Evolutionary conservation across 2,888 invertebrate genomes (phyloP).

Genomic region (Geotrupes spiniger): DNA sequence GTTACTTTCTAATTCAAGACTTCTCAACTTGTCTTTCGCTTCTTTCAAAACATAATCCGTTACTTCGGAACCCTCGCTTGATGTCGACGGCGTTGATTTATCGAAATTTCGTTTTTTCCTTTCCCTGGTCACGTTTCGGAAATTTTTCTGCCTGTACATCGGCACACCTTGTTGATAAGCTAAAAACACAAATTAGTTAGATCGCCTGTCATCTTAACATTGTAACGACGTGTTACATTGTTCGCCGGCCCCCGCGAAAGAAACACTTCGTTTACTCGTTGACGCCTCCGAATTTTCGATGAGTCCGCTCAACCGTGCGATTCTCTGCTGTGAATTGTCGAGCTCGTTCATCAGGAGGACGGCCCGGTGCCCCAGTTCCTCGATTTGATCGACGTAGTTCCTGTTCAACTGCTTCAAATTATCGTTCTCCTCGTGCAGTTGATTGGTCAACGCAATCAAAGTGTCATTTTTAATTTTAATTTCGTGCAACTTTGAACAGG

Average conservation of each 20-base stretch:
- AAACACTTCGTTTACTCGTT: not conserved
- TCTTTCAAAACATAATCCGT: conserved; percentile 54
- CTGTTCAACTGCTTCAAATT: conserved; percentile 22
- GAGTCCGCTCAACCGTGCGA: conserved; percentile 23
- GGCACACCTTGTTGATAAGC: too few species aligned
- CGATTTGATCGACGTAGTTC: conserved; percentile 26
- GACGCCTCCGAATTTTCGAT: conserved; percentile 3
- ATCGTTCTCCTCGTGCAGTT: conserved; percentile 23
- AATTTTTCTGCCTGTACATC: conserved; percentile 1
- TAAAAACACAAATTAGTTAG: too few species aligned
- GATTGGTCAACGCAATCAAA: conserved; percentile 12
- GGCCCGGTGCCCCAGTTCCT: conserved; percentile 28
- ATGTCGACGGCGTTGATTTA: not conserved
- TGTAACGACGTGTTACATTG: conserved; percentile 27
- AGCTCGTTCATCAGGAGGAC: conserved; percentile 27
- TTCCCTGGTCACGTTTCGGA: not conserved
- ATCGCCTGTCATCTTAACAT: too few species aligned
- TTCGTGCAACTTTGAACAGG: too few species aligned
- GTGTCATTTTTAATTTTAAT: conserved; percentile 10
- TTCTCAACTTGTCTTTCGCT: conserved; percentile 53
- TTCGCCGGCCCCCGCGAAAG: conserved; percentile 29
- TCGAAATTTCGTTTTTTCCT: not conserved
- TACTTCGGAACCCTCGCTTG: conserved; percentile 42
- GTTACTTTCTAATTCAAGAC: conserved; percentile 60
- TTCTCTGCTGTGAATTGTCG: conserved; percentile 26